Evolutionary conservation across 1,140 invertebrate genomes (phyloP).

Genomic region (Papilio machaon): DNA sequence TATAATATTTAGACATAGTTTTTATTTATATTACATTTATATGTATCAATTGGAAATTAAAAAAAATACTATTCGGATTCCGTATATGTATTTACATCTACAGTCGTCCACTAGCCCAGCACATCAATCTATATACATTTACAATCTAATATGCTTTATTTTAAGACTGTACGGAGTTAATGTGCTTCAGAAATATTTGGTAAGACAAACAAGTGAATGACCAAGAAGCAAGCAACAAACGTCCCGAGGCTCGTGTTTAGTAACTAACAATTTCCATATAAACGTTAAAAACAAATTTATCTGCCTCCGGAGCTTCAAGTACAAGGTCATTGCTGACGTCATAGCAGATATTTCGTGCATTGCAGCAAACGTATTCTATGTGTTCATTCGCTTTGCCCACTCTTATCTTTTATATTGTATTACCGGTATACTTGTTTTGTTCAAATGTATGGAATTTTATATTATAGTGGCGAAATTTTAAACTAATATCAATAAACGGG

Average conservation of each 20-base stretch:
- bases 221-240: background rate
- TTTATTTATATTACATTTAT: no score
- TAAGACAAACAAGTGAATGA: conserved; percentile 11
- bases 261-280: conserved; percentile 24
- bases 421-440: conserved; percentile 26
- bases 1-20: no score
- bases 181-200: background rate
- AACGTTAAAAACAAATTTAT: conserved; percentile 45
- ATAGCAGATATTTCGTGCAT: conserved; percentile 55
- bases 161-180: no score
- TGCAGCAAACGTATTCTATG: conserved; percentile 46
- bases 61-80: no score
- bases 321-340: conserved; percentile 67
- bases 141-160: no score
- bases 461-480: background rate
- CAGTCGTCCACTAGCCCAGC: no score
- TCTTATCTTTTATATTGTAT: conserved; percentile 35
- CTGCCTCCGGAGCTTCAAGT: conserved; percentile 53
- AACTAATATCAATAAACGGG: background rate
- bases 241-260: conserved; percentile 8
- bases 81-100: no score
- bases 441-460: background rate
- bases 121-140: no score
- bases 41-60: no score
- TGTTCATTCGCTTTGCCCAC: conserved; percentile 22